Evolutionary conservation across 2,113 vertebrate species (phyloP).

Genomic region (Choloepus hoffmanni): DNA sequence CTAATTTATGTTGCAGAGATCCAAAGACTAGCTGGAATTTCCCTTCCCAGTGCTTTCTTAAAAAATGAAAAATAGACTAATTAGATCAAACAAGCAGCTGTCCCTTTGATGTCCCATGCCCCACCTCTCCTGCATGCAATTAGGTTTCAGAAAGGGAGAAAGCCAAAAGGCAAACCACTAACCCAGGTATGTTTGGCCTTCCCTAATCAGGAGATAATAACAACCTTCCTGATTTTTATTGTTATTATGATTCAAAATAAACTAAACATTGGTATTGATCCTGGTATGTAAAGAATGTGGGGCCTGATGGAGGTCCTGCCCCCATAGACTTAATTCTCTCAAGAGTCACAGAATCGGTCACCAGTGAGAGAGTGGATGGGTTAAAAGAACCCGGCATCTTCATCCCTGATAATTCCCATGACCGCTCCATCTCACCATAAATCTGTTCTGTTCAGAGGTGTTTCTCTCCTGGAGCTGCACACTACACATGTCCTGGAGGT

Average conservation of each 20-base stretch:
- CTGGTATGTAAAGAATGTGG: background rate
- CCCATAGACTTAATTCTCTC: background rate
- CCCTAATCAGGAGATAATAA: conserved; percentile 46
- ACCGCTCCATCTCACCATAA: background rate
- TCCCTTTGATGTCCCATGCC: conserved; percentile 4
- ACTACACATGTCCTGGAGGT: background rate
- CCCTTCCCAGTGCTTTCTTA: conserved; percentile 47
- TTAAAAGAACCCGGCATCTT: background rate
- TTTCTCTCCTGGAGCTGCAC: background rate
- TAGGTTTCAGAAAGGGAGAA: conserved; percentile 5
- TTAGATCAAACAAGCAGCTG: conserved; percentile 47
- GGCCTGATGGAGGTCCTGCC: background rate
- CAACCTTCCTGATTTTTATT: conserved; percentile 63
- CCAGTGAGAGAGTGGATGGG: background rate
- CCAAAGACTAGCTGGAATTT: conserved; percentile 28
- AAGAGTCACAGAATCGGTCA: background rate
- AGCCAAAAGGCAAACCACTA: background rate
- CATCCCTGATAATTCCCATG: background rate
- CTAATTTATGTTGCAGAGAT: background rate
- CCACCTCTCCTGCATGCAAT: conserved; percentile 5
- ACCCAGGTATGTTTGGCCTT: conserved; percentile 33
- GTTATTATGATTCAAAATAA: conserved; percentile 58
- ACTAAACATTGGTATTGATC: background rate
- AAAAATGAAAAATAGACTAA: conserved; percentile 39
- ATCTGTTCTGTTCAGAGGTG: background rate